phyloP scores from a whole-genome alignment of 2,888 invertebrate species.

The Eutolmus rufibarbis region DNA sequence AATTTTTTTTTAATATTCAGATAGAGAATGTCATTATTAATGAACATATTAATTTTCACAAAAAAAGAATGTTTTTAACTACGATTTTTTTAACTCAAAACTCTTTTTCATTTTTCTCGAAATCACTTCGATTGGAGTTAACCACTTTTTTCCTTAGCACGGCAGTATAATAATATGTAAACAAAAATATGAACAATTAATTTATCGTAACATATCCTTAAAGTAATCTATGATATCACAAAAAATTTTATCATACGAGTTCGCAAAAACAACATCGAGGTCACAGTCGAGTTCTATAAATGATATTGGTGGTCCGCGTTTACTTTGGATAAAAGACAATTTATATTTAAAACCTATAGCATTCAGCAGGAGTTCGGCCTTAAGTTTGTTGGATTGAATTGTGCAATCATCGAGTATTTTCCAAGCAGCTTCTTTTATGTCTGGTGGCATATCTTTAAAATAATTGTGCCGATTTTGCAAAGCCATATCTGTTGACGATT shows the following conservation, averaged over 20 bases:
- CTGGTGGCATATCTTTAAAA: not conserved
- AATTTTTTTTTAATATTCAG: too few species aligned
- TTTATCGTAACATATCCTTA: slow-evolving; percentile 51
- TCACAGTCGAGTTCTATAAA: slow-evolving; percentile 55
- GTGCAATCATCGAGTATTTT: not conserved
- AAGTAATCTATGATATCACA: slow-evolving; percentile 54
- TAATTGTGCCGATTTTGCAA: not conserved
- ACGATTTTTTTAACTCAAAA: too few species aligned
- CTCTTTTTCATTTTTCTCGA: too few species aligned
- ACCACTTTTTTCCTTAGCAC: too few species aligned
- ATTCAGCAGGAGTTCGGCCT: not conserved
- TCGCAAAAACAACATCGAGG: slow-evolving; percentile 54
- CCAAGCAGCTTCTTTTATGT: not conserved
- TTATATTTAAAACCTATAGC: not conserved
- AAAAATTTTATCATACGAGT: slow-evolving; percentile 51
- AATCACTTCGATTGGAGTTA: too few species aligned
- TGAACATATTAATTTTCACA: too few species aligned
- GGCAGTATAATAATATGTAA: too few species aligned
- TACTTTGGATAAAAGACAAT: slow-evolving; percentile 45
- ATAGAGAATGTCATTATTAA: too few species aligned
- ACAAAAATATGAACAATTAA: too few species aligned
- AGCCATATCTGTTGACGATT: not conserved
- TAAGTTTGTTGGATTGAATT: not conserved
- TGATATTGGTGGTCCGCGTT: slow-evolving; percentile 49
- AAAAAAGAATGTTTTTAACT: too few species aligned